Base-by-base conservation (phyloP, 2,888 invertebrate species). In the Drosophila borealis region DNA sequence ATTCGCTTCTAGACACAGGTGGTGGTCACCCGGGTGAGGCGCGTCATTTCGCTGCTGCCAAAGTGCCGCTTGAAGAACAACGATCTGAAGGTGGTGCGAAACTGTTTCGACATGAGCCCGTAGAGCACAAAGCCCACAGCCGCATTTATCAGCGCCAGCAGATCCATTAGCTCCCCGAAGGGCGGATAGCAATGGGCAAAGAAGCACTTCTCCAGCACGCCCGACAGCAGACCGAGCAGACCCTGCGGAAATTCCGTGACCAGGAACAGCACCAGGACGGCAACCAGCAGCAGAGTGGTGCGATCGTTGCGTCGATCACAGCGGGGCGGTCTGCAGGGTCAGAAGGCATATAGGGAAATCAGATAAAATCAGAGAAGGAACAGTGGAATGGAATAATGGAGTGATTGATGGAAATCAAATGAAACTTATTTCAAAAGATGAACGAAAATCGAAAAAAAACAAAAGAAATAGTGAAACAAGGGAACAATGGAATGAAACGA, bases 51-150 rank as follows among this genome's bases (percentile, higher is more conserved):
- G 10, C 89, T 80, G 75, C 89, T 88, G 61, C 90, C 89, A 48
- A 90, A 95, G 62, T 96, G 93, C 87, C 96, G 96, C 68, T 96
- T 93, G 88, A 97, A 94, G 92, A 98, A 98, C 21, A 92, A 57
- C 10, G 92, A 91, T 33, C 92, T 90, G 53, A 98, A 97, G 1
- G 96, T 96, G 79, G 94, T 95, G 14, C 98, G 94, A 92, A 98
- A 98, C 93, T 98, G 98, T 72, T 96, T 94, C 70, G 97, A 98
- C 98, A 98, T 98, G 56, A 96, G 94, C 89, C 98, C 98, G 91
- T 98, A 98, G 45, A 98, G 94, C 59, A 98, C 96, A 90, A 98
- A 98, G 92, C 98, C 98, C 65, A 98, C 96, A 0, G 97, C 96
- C 9, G 98, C 97, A 92, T 98, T 98, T 81, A 97, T 93, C 64